These are phyloP conservation scores for Uria lomvia DNA, from an alignment of 2,113 vertebrate species.

Conservation along the genomic window DNA sequence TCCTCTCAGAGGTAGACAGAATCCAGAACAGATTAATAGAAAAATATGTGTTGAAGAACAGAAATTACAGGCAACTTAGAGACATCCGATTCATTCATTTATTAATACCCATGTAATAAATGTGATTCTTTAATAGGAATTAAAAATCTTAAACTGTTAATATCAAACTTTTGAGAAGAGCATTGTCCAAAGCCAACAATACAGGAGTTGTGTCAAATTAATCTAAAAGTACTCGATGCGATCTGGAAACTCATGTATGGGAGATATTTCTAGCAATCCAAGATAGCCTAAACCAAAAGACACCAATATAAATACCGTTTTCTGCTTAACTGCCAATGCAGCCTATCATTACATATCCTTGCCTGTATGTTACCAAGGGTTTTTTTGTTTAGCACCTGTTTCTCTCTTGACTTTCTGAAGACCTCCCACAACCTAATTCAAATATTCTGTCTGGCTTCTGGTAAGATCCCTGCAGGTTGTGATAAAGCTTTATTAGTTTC, in stretches of 20 bases:
- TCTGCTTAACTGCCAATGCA: not conserved
- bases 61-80: not conserved
- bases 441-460: not conserved
- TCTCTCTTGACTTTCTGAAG: not conserved
- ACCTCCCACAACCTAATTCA: not conserved
- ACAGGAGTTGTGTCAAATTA: not conserved
- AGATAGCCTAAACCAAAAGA: not conserved
- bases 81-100: not conserved
- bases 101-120: not conserved
- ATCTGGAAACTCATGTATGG: not conserved
- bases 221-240: not conserved
- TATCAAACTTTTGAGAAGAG: not conserved
- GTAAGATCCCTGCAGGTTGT: not conserved
- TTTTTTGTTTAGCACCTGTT: not conserved
- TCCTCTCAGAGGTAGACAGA: not conserved
- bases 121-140: not conserved
- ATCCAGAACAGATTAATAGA: not conserved
- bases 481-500: conserved; percentile 55
- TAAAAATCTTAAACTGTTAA: not conserved
- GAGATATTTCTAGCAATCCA: not conserved
- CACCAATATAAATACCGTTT: not conserved
- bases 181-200: not conserved
- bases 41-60: not conserved
- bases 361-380: not conserved
- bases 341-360: not conserved